A percentile compares a stretch with the other conserved stretches of the same genome.
Evolutionary conservation across 2,113 vertebrate species (phyloP).

Genomic region (Sturnus vulgaris): DNA sequence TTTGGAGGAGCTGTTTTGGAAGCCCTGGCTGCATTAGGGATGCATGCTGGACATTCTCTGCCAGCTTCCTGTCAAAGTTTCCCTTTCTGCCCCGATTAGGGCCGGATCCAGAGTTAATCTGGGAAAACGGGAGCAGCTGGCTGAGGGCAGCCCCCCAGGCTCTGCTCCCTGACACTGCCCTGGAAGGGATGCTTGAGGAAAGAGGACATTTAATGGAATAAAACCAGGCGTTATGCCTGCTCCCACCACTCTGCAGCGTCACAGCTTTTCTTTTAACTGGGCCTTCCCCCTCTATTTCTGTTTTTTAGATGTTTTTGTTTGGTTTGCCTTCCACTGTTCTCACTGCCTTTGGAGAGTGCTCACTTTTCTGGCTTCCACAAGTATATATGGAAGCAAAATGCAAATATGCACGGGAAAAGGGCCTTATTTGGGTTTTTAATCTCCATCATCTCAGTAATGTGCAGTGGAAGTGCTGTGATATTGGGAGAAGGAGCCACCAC

Average conservation of each 20-base stretch:
- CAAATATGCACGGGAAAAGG: rapidly evolving
- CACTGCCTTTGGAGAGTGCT: not conserved
- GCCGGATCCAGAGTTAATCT: not conserved
- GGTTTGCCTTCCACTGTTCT: not conserved
- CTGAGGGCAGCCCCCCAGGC: not conserved
- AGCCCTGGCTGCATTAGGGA: not conserved
- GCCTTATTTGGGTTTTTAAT: not conserved
- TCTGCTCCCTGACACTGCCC: not conserved
- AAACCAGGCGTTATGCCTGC: not conserved
- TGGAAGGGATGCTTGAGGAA: not conserved
- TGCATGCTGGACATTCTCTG: not conserved
- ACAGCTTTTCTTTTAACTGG: not conserved
- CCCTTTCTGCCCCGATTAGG: not conserved
- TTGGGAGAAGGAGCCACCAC: not conserved
- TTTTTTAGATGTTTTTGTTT: not conserved
- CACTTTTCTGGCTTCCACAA: not conserved
- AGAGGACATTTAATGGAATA: not conserved
- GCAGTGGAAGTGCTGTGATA: not conserved
- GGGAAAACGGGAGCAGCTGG: not conserved
- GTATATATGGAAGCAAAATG: not conserved
- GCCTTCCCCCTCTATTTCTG: not conserved
- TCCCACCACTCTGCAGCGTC: not conserved
- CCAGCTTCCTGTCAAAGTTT: not conserved
- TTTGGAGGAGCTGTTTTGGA: not conserved
- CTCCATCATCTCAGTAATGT: not conserved